phyloP scores from a whole-genome alignment of 92 coral and sea anemone species.

The Micromussa lordhowensis region DNA sequence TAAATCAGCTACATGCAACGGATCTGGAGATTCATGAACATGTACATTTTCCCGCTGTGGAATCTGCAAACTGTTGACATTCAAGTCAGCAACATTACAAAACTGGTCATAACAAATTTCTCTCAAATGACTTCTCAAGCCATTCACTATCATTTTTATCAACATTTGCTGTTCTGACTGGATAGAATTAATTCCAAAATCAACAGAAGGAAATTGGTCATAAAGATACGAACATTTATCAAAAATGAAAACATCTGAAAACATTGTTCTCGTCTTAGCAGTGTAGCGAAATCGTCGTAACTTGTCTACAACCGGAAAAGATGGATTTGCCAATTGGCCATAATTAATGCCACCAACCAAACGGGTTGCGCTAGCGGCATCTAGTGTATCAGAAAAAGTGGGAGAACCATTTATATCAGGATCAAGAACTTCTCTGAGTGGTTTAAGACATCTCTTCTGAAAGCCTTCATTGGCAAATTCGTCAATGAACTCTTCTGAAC shows the following conservation, averaged over 20 bases:
- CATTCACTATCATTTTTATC: conserved; percentile 29
- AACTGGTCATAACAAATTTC: not conserved
- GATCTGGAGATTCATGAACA: too few species aligned
- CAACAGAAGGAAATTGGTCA: conserved; percentile 34
- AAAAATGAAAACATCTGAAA: conserved; percentile 49
- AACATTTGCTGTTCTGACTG: conserved; percentile 19
- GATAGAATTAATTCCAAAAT: conserved; percentile 1
- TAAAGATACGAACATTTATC: conserved; percentile 53
- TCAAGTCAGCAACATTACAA: not conserved
- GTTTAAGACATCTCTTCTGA: not conserved
- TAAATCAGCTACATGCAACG: too few species aligned
- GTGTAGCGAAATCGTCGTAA: conserved; percentile 32
- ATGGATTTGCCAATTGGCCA: conserved; percentile 62
- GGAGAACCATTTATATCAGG: not conserved
- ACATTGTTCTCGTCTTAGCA: conserved; percentile 46
- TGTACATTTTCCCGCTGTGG: too few species aligned
- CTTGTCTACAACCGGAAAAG: conserved; percentile 49
- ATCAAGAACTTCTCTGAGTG: not conserved
- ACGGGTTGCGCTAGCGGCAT: not conserved
- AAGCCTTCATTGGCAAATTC: not conserved
- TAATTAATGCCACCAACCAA: conserved; percentile 31
- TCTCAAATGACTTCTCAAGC: conserved; percentile 34
- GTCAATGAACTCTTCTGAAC: not conserved
- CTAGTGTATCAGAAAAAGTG: not conserved
- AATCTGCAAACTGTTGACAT: too few species aligned